These are phyloP conservation scores for Toxotes chatareus DNA, from an alignment of 2,113 vertebrate species.

Conservation along the genomic window DNA sequence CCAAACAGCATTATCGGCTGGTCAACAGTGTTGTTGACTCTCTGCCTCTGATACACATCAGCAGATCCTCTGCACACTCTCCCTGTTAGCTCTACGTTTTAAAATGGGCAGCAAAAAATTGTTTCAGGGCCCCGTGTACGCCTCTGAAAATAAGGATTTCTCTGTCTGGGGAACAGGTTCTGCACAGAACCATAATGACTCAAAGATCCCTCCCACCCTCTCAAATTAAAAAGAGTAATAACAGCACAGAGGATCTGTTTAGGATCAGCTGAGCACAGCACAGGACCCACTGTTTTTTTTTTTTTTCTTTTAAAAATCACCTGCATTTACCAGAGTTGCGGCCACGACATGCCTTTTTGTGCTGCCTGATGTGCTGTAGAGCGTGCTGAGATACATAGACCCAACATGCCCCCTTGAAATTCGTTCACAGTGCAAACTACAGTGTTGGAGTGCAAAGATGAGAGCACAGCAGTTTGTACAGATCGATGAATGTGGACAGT, in stretches of 20 bases:
- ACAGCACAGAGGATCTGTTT: not conserved
- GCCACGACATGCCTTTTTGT: not conserved
- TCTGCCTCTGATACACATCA: conserved; percentile 57
- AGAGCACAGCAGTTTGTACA: not conserved
- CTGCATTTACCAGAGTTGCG: not conserved
- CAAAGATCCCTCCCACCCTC: not conserved
- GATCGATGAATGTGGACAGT: not conserved
- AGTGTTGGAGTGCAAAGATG: not conserved
- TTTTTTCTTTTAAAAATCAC: not conserved
- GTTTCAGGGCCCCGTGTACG: too few relatives aligned
- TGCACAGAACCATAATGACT: conserved; percentile 7
- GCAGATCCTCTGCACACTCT: conserved; percentile 27
- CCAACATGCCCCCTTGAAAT: not conserved
- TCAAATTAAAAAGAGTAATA: not conserved
- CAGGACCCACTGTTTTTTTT: not conserved
- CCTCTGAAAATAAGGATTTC: not conserved
- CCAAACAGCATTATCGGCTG: conserved; percentile 12
- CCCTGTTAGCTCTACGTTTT: conserved; percentile 6
- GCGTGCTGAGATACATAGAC: not conserved
- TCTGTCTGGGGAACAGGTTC: not conserved
- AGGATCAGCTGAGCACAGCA: not conserved
- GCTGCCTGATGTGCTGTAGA: not conserved
- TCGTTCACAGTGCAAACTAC: not conserved
- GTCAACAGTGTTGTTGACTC: conserved; percentile 59
- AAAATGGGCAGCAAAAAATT: not conserved